These are phyloP conservation scores for Steinernema feltiae DNA, from an alignment of 1,140 invertebrate species.

Conservation along the genomic window DNA sequence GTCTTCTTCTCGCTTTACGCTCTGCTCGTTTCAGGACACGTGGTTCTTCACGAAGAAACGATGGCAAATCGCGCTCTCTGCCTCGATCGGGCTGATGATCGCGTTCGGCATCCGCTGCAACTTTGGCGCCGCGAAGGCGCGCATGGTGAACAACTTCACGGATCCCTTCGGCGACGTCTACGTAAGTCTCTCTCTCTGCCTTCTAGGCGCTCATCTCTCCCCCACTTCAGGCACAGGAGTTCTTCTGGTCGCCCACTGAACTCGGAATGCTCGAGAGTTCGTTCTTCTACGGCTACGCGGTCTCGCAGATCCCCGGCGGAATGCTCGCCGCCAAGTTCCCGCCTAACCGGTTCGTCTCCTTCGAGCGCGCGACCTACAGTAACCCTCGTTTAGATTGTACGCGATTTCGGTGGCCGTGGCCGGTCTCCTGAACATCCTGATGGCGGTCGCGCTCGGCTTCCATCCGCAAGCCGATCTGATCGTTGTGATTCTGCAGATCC, in stretches of 20 bases:
- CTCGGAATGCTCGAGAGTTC: slow-evolving; percentile 85
- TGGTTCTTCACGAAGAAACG: slow-evolving; percentile 30
- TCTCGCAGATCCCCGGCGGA: slow-evolving; percentile 95
- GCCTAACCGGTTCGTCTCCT: slow-evolving; percentile 69
- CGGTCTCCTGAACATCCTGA: slow-evolving; percentile 80
- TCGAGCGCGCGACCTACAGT: neutral
- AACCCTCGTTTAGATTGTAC: slow-evolving; percentile 69
- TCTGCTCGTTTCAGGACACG: slow-evolving; percentile 27
- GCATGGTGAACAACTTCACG: slow-evolving; percentile 37
- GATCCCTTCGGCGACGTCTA: slow-evolving; percentile 35
- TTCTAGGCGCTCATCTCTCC: too few relatives aligned
- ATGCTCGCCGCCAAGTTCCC: slow-evolving; percentile 90
- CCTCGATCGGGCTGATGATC: slow-evolving; percentile 33
- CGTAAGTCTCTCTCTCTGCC: slow-evolving; percentile 8
- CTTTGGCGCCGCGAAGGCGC: slow-evolving; percentile 34
- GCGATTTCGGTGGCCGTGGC: slow-evolving; percentile 83
- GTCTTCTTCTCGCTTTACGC: neutral
- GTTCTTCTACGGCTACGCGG: slow-evolving; percentile 94
- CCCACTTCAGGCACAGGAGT: slow-evolving; percentile 60
- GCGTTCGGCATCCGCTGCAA: slow-evolving; percentile 38
- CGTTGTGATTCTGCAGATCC: slow-evolving; percentile 74
- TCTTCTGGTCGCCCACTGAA: slow-evolving; percentile 73
- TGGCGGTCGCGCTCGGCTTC: slow-evolving; percentile 78
- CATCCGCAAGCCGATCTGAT: slow-evolving; percentile 65
- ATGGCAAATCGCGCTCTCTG: slow-evolving; percentile 35